phyloP scores from a whole-genome alignment of 2,888 invertebrate genomes.

The Bimastos eiseni region DNA sequence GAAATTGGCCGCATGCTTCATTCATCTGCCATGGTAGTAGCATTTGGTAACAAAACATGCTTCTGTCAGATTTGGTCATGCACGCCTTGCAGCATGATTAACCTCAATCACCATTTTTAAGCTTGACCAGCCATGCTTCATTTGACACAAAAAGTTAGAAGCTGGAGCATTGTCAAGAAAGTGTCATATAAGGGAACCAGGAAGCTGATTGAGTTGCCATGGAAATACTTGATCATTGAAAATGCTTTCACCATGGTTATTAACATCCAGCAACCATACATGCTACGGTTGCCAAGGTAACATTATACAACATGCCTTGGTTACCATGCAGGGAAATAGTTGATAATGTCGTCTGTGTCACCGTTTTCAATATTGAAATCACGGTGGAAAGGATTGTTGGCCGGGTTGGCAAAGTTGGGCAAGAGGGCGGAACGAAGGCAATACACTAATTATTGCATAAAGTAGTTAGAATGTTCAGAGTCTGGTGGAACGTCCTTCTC shows the following conservation, averaged over 20 bases:
- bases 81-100: neutral
- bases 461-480: constrained; percentile 43
- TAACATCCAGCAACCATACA: neutral
- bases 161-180: neutral
- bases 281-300: neutral
- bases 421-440: constrained; percentile 20
- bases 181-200: no score
- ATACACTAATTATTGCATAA: constrained; percentile 44
- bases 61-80: no score
- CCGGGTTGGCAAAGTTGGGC: constrained; percentile 13
- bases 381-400: neutral
- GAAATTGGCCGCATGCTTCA: neutral
- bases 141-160: neutral
- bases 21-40: neutral
- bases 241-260: neutral
- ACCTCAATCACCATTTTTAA: neutral
- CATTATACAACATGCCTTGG: neutral
- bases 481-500: constrained; percentile 55
- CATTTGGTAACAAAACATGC: neutral
- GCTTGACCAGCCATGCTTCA: neutral
- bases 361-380: neutral
- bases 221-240: neutral
- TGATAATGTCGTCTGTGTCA: neutral
- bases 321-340: neutral
- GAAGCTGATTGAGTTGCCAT: neutral